Conservation (phyloP, 2,888 invertebrate species). For the Aporophyla nigra region DNA sequence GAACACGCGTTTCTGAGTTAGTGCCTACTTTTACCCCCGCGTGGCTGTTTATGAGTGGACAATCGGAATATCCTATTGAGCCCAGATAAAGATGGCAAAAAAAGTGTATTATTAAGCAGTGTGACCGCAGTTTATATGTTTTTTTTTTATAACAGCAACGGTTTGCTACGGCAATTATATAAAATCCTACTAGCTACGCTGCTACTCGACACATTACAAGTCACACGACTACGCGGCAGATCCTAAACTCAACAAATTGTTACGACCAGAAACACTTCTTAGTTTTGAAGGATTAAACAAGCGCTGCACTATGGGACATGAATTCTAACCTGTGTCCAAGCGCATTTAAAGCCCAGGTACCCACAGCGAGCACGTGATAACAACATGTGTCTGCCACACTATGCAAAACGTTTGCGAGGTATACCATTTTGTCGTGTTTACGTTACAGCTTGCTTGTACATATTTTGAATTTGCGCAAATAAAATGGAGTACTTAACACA, state of each 20-base stretch:
- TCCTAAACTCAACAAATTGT: background rate
- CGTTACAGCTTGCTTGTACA: too few relatives aligned
- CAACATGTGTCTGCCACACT: background rate
- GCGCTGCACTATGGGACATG: background rate
- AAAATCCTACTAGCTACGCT: conserved; percentile 53
- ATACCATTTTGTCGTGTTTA: too few relatives aligned
- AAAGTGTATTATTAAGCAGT: background rate
- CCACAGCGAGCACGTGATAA: background rate
- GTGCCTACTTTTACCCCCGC: too few relatives aligned
- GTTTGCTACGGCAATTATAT: conserved; percentile 25
- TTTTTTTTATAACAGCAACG: background rate
- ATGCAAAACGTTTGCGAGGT: background rate
- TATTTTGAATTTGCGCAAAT: background rate
- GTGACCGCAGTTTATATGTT: background rate
- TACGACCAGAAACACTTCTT: conserved; percentile 8
- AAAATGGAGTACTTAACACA: background rate
- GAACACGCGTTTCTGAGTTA: too few relatives aligned
- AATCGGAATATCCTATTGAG: too few relatives aligned
- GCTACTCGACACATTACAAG: conserved; percentile 34
- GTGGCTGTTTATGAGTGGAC: too few relatives aligned
- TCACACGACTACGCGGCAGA: conserved; percentile 29
- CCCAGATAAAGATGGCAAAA: background rate
- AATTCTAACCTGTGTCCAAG: background rate
- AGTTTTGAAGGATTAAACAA: background rate
- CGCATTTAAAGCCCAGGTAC: background rate